These are phyloP conservation scores for Hepsetus odoe DNA, from an alignment of 2,113 vertebrate species.

Conservation along the genomic window DNA sequence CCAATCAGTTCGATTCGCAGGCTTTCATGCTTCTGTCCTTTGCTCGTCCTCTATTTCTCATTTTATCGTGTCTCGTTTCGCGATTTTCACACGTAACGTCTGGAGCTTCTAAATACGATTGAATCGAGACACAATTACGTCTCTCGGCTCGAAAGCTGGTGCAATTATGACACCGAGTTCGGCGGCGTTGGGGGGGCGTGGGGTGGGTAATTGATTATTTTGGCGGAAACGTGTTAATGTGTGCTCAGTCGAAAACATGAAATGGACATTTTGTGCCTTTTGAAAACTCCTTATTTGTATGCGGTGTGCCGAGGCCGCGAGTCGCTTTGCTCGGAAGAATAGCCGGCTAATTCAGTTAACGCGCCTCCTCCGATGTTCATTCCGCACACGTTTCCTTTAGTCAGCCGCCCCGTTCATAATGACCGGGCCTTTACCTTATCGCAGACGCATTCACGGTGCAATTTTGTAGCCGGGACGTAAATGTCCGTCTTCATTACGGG, in stretches of 20 bases:
- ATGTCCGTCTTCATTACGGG: not conserved
- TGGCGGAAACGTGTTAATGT: slow-evolving; percentile 66
- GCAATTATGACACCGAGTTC: slow-evolving; percentile 42
- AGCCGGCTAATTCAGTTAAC: slow-evolving; percentile 23
- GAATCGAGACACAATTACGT: slow-evolving; percentile 49
- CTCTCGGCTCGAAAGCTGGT: slow-evolving; percentile 31
- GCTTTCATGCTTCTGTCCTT: slow-evolving; percentile 41
- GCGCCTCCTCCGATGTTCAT: not conserved
- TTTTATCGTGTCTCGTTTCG: slow-evolving; percentile 35
- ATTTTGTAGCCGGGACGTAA: not conserved
- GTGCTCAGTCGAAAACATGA: slow-evolving; percentile 45
- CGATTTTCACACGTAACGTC: slow-evolving; percentile 42
- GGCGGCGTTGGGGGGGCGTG: no score
- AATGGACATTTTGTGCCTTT: slow-evolving; percentile 41
- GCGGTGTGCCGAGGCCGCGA: not conserved
- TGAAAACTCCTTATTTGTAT: slow-evolving; percentile 18
- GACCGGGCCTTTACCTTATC: not conserved
- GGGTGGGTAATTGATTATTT: slow-evolving; percentile 53
- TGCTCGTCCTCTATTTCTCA: not conserved
- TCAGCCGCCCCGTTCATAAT: not conserved
- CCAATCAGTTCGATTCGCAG: slow-evolving; percentile 47
- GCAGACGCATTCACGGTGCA: not conserved
- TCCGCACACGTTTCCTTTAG: slow-evolving; percentile 15
- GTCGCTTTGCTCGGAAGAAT: not conserved
- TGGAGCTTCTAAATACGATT: slow-evolving; percentile 45